Conservation (phyloP, 2,888 invertebrate species). For the Hydropsyche betteni region DNA sequence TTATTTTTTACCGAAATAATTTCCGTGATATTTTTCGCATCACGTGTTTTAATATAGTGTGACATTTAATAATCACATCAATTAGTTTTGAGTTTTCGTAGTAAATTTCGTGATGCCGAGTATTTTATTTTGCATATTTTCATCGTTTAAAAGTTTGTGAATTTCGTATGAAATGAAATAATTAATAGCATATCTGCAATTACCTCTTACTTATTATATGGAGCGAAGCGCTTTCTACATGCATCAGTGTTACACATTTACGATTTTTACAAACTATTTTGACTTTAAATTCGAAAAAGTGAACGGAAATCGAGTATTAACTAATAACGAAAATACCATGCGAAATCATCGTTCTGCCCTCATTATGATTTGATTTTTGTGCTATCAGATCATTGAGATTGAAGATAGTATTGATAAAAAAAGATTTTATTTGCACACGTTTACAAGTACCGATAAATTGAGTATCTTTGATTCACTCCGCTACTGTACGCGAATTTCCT, state of each 20-base stretch:
- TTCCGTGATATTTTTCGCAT: too few relatives aligned
- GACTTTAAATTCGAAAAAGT: constrained; percentile 16
- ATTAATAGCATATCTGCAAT: constrained; percentile 26
- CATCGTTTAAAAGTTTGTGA: not conserved
- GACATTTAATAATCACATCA: too few relatives aligned
- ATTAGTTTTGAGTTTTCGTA: too few relatives aligned
- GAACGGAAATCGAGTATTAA: constrained; percentile 12
- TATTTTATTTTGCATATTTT: not conserved
- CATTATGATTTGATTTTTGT: constrained; percentile 14
- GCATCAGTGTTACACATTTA: not conserved
- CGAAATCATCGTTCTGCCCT: constrained; percentile 25
- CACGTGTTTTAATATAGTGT: too few relatives aligned
- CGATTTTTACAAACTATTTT: constrained; percentile 12
- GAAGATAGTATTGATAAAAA: too few relatives aligned
- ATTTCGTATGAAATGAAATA: constrained; percentile 17
- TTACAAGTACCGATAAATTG: too few relatives aligned
- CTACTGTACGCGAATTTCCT: too few relatives aligned
- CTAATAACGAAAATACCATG: constrained; percentile 2
- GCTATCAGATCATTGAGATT: not conserved
- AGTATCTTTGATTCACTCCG: too few relatives aligned
- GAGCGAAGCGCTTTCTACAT: constrained; percentile 33
- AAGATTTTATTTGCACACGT: too few relatives aligned
- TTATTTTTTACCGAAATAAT: too few relatives aligned
- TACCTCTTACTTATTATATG: constrained; percentile 26
- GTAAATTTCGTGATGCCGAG: too few relatives aligned